Conservation (phyloP, 2,797 vertebrate species). For the Cyclura pinguis region DNA sequence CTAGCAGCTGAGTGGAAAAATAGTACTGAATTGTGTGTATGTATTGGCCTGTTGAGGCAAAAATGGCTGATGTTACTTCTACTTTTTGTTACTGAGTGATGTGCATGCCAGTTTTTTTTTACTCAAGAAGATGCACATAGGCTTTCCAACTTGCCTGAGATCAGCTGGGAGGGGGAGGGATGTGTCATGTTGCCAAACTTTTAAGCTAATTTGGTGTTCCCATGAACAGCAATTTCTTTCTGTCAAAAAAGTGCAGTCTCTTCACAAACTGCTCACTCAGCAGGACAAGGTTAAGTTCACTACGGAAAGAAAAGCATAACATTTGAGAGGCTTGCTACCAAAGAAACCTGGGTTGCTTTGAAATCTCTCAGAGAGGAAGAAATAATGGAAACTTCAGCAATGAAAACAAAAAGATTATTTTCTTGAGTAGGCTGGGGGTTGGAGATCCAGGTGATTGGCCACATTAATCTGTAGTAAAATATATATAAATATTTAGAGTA, state of each 20-base stretch:
- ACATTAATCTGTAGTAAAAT: not conserved
- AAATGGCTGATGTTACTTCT: not conserved
- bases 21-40: not conserved
- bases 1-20: not conserved
- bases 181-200: not conserved
- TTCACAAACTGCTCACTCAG: not conserved
- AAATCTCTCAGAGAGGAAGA: not conserved
- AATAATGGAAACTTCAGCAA: not conserved
- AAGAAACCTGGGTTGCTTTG: not conserved
- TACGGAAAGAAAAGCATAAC: not conserved
- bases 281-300: not conserved
- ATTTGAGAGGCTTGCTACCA: not conserved
- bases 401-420: not conserved
- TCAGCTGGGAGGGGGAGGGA: not conserved
- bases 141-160: constrained; percentile 3
- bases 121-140: not conserved
- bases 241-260: not conserved
- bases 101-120: not conserved
- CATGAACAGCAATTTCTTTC: constrained; percentile 5
- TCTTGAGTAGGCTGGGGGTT: not conserved
- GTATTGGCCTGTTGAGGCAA: not conserved
- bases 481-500: not conserved
- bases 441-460: not conserved
- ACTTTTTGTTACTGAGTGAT: not conserved
- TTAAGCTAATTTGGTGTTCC: constrained; percentile 16